Conservation (phyloP, 2,113 vertebrate species). For the Paraplagusia blochii region DNA sequence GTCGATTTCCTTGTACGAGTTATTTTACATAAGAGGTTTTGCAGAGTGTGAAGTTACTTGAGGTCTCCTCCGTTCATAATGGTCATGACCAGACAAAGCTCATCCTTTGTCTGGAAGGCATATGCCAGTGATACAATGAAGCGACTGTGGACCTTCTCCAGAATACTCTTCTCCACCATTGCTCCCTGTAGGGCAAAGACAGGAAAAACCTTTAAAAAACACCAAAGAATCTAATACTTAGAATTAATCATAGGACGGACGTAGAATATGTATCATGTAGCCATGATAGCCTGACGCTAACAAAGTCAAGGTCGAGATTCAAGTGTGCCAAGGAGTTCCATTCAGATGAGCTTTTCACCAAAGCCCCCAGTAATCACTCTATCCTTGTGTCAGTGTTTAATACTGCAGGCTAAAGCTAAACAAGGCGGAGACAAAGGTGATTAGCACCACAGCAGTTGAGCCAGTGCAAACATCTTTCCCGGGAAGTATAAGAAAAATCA, state of each 20-base stretch:
- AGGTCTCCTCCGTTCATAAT: slow-evolving; percentile 94
- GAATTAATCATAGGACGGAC: neutral
- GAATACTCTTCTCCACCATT: slow-evolving; percentile 86
- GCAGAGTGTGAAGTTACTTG: slow-evolving; percentile 66
- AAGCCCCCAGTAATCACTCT: slow-evolving; percentile 67
- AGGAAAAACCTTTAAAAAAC: neutral
- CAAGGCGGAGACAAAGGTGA: slow-evolving; percentile 63
- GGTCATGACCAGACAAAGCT: slow-evolving; percentile 92
- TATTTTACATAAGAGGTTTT: neutral
- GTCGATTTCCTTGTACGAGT: too few species aligned
- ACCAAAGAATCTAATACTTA: neutral
- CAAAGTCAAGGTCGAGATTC: slow-evolving; percentile 55
- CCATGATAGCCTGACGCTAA: neutral
- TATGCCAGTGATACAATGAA: slow-evolving; percentile 88
- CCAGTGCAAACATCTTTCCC: slow-evolving; percentile 14
- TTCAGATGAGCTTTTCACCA: slow-evolving; percentile 63
- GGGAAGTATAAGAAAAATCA: slow-evolving; percentile 7
- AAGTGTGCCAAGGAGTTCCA: slow-evolving; percentile 60
- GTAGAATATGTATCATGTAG: neutral
- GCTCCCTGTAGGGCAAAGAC: slow-evolving; percentile 74
- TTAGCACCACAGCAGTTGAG: slow-evolving; percentile 41
- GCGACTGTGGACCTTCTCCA: slow-evolving; percentile 85
- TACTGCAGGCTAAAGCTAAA: slow-evolving; percentile 57
- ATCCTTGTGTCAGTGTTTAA: slow-evolving; percentile 68
- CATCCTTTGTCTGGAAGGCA: slow-evolving; percentile 85